A percentile compares a stretch with the other conserved stretches of the same genome.
Conservation (phyloP, 2,797 vertebrate genomes). For the Sebastiscus tertius region DNA sequence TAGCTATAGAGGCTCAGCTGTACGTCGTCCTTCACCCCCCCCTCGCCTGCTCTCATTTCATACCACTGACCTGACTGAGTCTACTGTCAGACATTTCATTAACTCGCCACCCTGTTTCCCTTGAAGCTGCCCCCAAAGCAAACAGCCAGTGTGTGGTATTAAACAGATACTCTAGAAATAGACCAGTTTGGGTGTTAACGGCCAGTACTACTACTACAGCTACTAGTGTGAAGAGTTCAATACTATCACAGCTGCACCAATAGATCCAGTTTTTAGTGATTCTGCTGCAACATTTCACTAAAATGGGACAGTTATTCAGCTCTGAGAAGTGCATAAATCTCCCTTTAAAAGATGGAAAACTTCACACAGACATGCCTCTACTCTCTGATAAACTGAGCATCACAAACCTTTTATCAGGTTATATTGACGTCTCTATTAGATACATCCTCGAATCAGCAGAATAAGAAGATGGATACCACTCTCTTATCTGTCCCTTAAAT, state of each 20-base stretch:
- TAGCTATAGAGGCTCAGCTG: constrained; percentile 25
- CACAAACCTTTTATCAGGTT: not conserved
- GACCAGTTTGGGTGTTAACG: not conserved
- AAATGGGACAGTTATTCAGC: not conserved
- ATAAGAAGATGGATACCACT: no score
- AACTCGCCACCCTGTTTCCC: constrained; percentile 19
- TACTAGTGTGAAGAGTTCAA: not conserved
- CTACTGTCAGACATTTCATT: constrained; percentile 35
- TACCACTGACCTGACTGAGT: constrained; percentile 11
- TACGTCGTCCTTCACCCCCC: not conserved
- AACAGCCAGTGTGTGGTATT: not conserved
- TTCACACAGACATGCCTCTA: not conserved
- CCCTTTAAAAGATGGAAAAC: no score
- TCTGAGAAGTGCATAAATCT: not conserved
- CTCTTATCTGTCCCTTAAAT: no score
- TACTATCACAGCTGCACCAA: not conserved
- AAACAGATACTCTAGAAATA: not conserved
- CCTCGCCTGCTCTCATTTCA: constrained; percentile 35
- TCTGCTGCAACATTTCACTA: not conserved
- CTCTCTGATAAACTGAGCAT: not conserved
- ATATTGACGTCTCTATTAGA: not conserved
- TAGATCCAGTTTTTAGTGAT: no score
- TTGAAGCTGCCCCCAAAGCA: not conserved
- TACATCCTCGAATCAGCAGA: no score
- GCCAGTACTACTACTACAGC: not conserved